Evolutionary conservation across 2,113 vertebrate genomes (phyloP).

Genomic region (Procavia capensis): DNA sequence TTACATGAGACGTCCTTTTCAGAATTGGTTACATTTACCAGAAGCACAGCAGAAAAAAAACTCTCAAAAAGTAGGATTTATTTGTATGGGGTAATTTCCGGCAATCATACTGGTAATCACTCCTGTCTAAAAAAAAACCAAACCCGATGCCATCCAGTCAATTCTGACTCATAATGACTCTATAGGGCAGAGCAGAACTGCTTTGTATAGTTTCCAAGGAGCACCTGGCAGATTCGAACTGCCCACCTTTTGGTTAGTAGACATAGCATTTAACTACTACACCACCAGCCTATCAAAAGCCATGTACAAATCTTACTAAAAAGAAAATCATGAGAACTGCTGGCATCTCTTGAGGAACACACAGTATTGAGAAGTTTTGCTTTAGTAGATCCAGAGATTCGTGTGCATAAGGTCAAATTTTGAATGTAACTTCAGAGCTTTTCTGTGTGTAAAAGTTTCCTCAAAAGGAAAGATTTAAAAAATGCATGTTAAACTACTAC

Average conservation of each 20-base stretch:
- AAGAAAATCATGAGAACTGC: not conserved
- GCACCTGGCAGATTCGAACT: too few species aligned
- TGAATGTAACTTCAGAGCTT: not conserved
- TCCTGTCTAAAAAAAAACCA: too few species aligned
- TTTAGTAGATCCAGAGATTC: not conserved
- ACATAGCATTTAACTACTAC: too few species aligned
- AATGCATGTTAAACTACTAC: not conserved
- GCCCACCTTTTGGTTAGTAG: too few species aligned
- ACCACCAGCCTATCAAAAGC: not conserved
- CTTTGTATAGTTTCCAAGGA: too few species aligned
- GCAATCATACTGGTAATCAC: not conserved
- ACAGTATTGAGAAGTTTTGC: not conserved
- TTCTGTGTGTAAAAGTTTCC: conserved; percentile 1
- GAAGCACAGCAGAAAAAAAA: not conserved
- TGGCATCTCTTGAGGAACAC: not conserved
- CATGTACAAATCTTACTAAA: not conserved
- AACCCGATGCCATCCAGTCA: too few species aligned
- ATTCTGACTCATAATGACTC: too few species aligned
- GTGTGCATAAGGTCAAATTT: not conserved
- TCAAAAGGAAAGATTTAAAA: not conserved
- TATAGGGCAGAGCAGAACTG: too few species aligned
- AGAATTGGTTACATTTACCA: conserved; percentile 11
- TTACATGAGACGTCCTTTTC: not conserved
- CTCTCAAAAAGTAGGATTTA: not conserved
- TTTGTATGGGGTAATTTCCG: not conserved